phyloP scores from a whole-genome alignment of 2,113 vertebrate genomes.

The Columba livia region DNA sequence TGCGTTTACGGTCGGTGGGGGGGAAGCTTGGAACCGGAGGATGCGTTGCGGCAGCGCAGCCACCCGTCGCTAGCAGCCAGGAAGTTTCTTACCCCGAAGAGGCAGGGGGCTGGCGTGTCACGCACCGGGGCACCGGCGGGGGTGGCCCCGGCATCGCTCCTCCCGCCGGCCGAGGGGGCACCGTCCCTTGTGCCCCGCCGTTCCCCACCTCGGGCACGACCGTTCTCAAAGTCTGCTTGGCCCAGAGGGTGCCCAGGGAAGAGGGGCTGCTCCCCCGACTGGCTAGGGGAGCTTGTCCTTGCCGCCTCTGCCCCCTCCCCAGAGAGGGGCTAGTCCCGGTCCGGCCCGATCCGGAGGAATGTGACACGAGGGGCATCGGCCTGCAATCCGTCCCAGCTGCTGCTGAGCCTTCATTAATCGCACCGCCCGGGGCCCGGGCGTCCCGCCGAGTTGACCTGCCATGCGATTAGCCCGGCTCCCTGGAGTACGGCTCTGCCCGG shows the following conservation, averaged over 20 bases:
- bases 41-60: neutral
- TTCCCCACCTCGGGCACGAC: neutral
- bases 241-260: neutral
- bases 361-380: neutral
- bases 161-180: neutral
- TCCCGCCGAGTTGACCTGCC: neutral
- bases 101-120: neutral
- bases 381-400: neutral
- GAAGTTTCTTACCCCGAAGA: neutral
- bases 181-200: neutral
- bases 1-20: too few species aligned
- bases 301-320: neutral
- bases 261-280: too few species aligned
- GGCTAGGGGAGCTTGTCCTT: neutral
- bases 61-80: neutral
- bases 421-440: neutral
- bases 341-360: conserved; percentile 9
- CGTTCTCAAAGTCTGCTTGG: neutral
- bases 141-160: neutral
- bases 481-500: neutral
- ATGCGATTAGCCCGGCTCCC: neutral
- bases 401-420: neutral
- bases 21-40: neutral
- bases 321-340: neutral
- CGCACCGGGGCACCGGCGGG: neutral